Percentiles rank a stretch among this genome's conserved stretches.
These are phyloP conservation scores for Pelochelys cantorii DNA, from an alignment of 2,797 vertebrate species.

Conservation along the genomic window DNA sequence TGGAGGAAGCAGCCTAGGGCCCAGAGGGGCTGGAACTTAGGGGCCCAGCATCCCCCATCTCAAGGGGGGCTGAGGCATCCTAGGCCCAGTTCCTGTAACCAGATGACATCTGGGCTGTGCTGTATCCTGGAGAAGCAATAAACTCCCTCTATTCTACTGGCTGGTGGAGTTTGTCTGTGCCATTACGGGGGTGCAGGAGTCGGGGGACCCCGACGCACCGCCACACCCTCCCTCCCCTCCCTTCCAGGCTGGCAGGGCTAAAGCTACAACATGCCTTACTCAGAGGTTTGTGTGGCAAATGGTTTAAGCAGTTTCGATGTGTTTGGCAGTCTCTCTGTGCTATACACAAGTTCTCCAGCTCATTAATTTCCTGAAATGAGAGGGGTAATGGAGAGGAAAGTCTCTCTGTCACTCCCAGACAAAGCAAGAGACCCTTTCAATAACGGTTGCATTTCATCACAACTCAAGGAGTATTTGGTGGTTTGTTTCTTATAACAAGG, in stretches of 20 bases:
- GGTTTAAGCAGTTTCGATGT: background rate
- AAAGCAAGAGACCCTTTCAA: background rate
- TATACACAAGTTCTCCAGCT: background rate
- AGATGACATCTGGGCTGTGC: too few species aligned
- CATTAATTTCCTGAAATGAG: conserved; percentile 31
- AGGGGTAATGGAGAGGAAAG: conserved; percentile 24
- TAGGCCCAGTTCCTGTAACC: too few species aligned
- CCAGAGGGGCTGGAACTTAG: too few species aligned
- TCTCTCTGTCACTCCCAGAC: background rate
- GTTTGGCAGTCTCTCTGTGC: background rate
- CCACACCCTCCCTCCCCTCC: background rate
- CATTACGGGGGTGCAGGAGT: too few species aligned
- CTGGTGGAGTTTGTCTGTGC: too few species aligned
- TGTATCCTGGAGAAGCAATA: too few species aligned
- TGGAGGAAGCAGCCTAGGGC: too few species aligned
- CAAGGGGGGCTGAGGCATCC: too few species aligned
- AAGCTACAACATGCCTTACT: background rate
- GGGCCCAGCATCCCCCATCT: too few species aligned
- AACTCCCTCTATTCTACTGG: too few species aligned
- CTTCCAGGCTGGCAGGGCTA: background rate
- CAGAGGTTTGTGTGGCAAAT: rapidly evolving
- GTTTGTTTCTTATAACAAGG: background rate
- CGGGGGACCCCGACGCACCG: too few species aligned
- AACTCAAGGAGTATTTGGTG: background rate
- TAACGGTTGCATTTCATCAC: conserved; percentile 25